Conservation (phyloP, 2,113 vertebrate genomes). For the Oreochromis spilurus region DNA sequence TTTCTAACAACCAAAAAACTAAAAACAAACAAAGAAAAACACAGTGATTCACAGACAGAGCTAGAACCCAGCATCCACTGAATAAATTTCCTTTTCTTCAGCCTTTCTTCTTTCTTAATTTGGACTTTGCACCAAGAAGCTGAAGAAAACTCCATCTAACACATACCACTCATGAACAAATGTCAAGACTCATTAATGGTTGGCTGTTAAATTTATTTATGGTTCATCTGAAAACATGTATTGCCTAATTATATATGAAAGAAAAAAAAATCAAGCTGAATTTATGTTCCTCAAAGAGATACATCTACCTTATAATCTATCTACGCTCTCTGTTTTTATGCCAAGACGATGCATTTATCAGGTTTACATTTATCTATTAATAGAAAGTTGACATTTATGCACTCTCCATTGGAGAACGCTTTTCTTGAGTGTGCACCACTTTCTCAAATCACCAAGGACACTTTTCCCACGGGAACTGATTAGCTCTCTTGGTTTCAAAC, state of each 20-base stretch:
- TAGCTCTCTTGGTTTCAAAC: conserved; percentile 64
- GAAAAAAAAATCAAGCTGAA: conserved; percentile 1
- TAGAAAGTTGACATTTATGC: conserved; percentile 75
- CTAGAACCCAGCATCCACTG: neutral
- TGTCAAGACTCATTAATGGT: conserved; percentile 36
- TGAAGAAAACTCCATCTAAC: conserved; percentile 23
- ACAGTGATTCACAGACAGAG: neutral
- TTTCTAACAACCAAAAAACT: conserved; percentile 18
- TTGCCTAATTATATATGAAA: conserved; percentile 40
- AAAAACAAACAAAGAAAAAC: neutral
- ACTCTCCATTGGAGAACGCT: conserved; percentile 39
- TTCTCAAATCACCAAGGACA: conserved; percentile 73
- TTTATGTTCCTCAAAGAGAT: conserved; percentile 40
- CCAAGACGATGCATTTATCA: conserved; percentile 39
- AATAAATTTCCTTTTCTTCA: neutral
- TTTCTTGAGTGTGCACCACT: conserved; percentile 51
- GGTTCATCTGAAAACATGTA: conserved; percentile 40
- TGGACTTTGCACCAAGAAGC: neutral
- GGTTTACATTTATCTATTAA: conserved; percentile 67
- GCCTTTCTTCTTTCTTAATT: neutral
- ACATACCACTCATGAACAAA: conserved; percentile 25
- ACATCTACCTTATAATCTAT: conserved; percentile 24
- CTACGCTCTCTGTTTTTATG: neutral
- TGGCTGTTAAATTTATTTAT: neutral
- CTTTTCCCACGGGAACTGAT: conserved; percentile 70